Percentiles rank a stretch among this genome's conserved stretches.
These are phyloP conservation scores for Halcyon malimbica DNA, from an alignment of 2,113 vertebrate species.

Conservation along the genomic window DNA sequence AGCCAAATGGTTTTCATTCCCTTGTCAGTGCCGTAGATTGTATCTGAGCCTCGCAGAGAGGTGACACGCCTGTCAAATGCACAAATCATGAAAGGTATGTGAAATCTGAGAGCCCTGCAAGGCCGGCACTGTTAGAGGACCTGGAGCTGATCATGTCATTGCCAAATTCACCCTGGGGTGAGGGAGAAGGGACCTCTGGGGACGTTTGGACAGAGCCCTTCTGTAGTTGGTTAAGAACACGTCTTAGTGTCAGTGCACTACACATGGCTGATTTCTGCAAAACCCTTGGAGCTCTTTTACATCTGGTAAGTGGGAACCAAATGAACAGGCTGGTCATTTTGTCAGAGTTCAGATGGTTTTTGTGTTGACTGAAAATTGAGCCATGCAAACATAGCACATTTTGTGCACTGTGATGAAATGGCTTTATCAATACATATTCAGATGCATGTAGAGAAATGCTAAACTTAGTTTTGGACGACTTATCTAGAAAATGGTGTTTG, in stretches of 20 bases:
- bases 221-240: neutral
- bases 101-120: neutral
- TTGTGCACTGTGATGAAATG: neutral
- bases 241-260: neutral
- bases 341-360: neutral
- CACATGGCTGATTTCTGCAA: neutral
- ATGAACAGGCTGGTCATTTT: neutral
- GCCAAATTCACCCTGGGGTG: neutral
- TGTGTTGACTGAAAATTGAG: neutral
- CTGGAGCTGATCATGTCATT: neutral
- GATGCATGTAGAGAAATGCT: neutral
- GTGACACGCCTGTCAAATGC: neutral
- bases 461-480: neutral
- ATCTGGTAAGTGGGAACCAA: neutral
- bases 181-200: neutral
- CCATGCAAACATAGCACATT: neutral
- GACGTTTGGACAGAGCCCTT: neutral
- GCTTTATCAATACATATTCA: neutral
- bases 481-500: neutral
- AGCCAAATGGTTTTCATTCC: slow-evolving; percentile 43
- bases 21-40: neutral
- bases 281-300: neutral
- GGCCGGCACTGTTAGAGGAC: neutral
- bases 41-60: neutral
- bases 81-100: neutral